Conservation (phyloP, 1,140 invertebrate species). For the Drosophila mojavensis region DNA sequence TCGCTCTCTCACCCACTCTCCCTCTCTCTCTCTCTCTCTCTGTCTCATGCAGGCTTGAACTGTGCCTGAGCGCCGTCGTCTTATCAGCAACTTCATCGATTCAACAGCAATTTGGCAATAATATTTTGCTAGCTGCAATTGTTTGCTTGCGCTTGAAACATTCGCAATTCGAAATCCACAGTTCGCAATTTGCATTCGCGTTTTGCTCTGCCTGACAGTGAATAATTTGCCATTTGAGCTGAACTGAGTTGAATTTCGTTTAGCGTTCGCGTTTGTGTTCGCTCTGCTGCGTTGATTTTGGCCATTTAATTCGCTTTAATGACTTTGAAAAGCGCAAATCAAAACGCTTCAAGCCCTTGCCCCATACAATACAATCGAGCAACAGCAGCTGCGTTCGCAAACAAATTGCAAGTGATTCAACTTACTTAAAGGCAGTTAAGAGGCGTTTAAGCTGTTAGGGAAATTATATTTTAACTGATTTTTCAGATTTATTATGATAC, state of each 20-base stretch:
- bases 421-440: conserved; percentile 3
- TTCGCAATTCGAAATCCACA: conserved; percentile 5
- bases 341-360: conserved; percentile 56
- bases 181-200: conserved; percentile 40
- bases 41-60: background rate
- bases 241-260: conserved; percentile 31
- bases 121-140: conserved; percentile 68
- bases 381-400: conserved; percentile 3
- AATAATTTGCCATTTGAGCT: conserved; percentile 75
- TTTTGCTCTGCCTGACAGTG: conserved; percentile 71
- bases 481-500: background rate
- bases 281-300: conserved; percentile 32
- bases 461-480: background rate
- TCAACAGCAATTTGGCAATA: conserved; percentile 70
- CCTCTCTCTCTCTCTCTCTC: background rate
- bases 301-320: conserved; percentile 67
- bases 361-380: background rate
- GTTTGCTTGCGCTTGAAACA: conserved; percentile 28
- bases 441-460: background rate
- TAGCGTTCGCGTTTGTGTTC: conserved; percentile 26
- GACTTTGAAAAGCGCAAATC: conserved; percentile 71
- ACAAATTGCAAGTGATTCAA: conserved; percentile 16
- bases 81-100: conserved; percentile 72
- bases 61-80: conserved; percentile 8
- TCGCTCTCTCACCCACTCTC: background rate